These are phyloP conservation scores for Vannuccia rotundouncinata DNA, from an alignment of 2,888 invertebrate species.

Conservation along the genomic window DNA sequence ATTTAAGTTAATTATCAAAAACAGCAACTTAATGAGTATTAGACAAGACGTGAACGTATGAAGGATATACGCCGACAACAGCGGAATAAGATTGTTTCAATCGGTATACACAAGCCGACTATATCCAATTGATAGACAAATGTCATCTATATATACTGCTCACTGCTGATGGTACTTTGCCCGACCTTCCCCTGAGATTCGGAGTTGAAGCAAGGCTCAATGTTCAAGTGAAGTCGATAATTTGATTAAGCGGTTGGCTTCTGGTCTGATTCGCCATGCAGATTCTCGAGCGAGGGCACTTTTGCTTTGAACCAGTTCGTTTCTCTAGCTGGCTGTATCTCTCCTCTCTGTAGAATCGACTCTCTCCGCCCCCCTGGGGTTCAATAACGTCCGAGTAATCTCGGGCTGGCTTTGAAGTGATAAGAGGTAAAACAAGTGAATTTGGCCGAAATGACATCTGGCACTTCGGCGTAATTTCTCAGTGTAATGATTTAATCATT, in stretches of 20 bases:
- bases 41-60: not conserved
- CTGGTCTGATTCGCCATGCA: not conserved
- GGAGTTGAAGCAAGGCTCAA: not conserved
- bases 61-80: not conserved
- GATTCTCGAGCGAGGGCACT: not conserved
- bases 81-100: not conserved
- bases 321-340: not conserved
- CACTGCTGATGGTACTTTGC: not conserved
- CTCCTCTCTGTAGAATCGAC: not conserved
- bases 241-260: not conserved
- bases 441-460: not conserved
- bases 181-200: not conserved
- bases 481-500: not conserved
- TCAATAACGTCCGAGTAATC: not conserved
- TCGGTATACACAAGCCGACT: not conserved
- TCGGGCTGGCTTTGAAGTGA: not conserved
- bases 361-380: not conserved
- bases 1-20: not conserved
- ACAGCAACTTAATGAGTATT: not conserved
- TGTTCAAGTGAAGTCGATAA: not conserved
- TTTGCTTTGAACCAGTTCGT: not conserved
- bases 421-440: not conserved
- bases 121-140: not conserved
- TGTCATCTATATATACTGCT: too few relatives aligned
- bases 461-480: not conserved